Evolutionary conservation across 1,140 invertebrate genomes (phyloP), one percentile per base, ranked within the genome.

Genomic region (Drosophila ananassae): DNA sequence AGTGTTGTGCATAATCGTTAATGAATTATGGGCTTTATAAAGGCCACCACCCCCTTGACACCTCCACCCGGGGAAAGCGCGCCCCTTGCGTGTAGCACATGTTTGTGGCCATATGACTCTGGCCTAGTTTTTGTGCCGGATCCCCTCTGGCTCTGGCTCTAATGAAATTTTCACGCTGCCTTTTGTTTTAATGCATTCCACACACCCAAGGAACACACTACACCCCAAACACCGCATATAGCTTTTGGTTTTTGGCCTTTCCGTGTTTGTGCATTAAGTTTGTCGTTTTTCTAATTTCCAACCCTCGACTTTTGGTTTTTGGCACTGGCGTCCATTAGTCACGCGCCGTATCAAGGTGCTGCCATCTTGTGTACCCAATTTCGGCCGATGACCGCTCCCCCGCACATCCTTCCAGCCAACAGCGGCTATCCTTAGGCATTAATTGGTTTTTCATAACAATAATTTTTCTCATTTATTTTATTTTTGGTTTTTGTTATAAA

Each of bases 1-100:
- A 73, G 74, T 77, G 81, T 78, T 68, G 77, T 81, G 82, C 82
- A 85, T 85, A 85, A 85, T 85, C 82, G 82, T 85, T 85, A 85
- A 87, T 85, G 82, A 85, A 85, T 85, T 87, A 87, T 78, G 66
- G 76, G 60, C 17, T 50, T 51, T 50, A 56, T 48, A 56, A 73
- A 73, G 53, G 41, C 41, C 7, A 21, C 25, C 25, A 3, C 10
- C 32, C 10, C 46, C 51, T n/a, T n/a, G 6, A 9, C 7, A 21
- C 8, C 13, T 34, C 7, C 4, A 12, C 0, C 34, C 21, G 25
- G 2, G 21, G 21, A 3, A 9, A 34, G 21, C 17, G 46, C 22
- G 50, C 34, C 56, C 37, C 52, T 53, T 80, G 82, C 74, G 69
- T 85, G 78, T 59, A 72, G 74, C 82, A 85, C 84, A 85, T 87